Evolutionary conservation across 2,888 invertebrate genomes (phyloP).

Genomic region (Drosophila helvetica): DNA sequence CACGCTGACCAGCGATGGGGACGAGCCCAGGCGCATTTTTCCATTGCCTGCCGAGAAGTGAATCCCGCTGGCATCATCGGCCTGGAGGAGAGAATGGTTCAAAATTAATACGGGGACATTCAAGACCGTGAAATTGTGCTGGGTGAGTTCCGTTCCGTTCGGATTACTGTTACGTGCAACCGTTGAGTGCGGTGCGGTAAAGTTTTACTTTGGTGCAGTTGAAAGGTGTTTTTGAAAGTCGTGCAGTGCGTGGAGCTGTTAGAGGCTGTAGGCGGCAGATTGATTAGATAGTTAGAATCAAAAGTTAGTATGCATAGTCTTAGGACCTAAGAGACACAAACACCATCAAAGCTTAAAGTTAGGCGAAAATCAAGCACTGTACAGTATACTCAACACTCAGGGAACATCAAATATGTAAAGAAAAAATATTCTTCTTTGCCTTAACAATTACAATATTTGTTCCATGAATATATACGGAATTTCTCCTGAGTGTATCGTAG

Average conservation of each 20-base stretch:
- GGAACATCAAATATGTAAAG: no score
- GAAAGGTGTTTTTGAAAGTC: conserved; percentile 49
- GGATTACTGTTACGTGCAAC: conserved; percentile 67
- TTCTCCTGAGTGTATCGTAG: background rate
- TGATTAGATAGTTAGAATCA: conserved; percentile 79
- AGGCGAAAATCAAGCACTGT: conserved; percentile 23
- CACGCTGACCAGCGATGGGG: conserved; percentile 83
- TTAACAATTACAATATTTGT: no score
- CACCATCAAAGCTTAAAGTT: conserved; percentile 44
- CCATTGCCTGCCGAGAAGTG: conserved; percentile 88
- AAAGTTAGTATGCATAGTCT: conserved; percentile 73
- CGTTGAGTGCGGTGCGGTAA: conserved; percentile 45
- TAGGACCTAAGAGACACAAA: conserved; percentile 50
- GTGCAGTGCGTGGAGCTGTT: conserved; percentile 66
- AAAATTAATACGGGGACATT: background rate
- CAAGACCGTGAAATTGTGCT: conserved; percentile 10
- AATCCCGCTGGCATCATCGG: conserved; percentile 90
- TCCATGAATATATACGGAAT: no score
- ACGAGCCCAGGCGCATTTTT: conserved; percentile 85
- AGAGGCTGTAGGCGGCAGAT: conserved; percentile 58
- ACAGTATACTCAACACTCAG: background rate
- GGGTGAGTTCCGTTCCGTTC: conserved; percentile 27
- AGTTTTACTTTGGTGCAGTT: conserved; percentile 42
- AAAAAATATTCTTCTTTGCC: no score
- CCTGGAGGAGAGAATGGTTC: conserved; percentile 81